phyloP scores from a whole-genome alignment of 2,113 vertebrate genomes.

The Periophthalmodon schlosseri region DNA sequence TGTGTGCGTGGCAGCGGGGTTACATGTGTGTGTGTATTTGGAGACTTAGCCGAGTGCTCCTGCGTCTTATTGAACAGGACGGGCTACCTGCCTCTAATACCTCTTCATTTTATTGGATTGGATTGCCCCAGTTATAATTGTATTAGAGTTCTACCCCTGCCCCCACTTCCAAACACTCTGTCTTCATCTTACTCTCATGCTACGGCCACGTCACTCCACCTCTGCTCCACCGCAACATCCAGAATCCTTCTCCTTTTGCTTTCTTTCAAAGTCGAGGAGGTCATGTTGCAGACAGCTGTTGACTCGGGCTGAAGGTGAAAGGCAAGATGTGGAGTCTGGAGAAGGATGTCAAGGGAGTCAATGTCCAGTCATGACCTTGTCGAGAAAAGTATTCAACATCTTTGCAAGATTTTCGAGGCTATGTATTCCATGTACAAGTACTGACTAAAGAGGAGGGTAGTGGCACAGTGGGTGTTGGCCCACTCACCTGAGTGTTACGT shows the following conservation, averaged over 20 bases:
- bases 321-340: constrained; percentile 18
- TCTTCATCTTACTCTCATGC: constrained; percentile 38
- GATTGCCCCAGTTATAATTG: constrained; percentile 76
- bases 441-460: not conserved
- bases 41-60: constrained; percentile 71
- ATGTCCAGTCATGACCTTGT: constrained; percentile 54
- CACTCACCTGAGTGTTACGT: not conserved
- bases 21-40: constrained; percentile 49
- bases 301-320: constrained; percentile 28
- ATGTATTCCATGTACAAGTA: not conserved
- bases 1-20: not conserved
- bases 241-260: constrained; percentile 8
- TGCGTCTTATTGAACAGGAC: constrained; percentile 73
- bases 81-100: constrained; percentile 68
- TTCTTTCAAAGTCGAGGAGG: constrained; percentile 45
- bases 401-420: not conserved
- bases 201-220: constrained; percentile 45
- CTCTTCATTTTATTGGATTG: constrained; percentile 79
- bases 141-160: constrained; percentile 60
- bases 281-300: constrained; percentile 60
- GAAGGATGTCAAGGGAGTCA: constrained; percentile 33
- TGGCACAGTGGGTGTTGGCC: not conserved
- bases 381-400: not conserved
- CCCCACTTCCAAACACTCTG: constrained; percentile 17
- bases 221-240: constrained; percentile 26